Evolutionary conservation across 2,113 vertebrate species (phyloP).

Genomic region (Talpa occidentalis): DNA sequence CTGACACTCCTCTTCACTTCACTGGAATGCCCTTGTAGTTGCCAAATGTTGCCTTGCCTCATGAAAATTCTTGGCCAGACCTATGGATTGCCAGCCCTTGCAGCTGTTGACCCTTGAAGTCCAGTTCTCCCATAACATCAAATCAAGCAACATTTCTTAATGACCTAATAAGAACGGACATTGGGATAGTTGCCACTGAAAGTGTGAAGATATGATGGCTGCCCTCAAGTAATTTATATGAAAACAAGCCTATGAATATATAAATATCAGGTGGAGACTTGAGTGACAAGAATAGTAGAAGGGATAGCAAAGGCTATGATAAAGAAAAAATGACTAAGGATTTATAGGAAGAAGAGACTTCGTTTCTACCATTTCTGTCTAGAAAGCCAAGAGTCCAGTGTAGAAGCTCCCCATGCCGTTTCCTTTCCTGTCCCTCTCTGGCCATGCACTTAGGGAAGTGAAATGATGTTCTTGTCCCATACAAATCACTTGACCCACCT

Average conservation of each 20-base stretch:
- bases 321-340: background rate
- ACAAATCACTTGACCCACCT: background rate
- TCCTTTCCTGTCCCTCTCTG: background rate
- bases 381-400: background rate
- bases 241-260: background rate
- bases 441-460: background rate
- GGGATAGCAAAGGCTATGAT: background rate
- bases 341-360: background rate
- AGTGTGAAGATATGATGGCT: background rate
- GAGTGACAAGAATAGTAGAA: background rate
- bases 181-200: background rate
- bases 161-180: background rate
- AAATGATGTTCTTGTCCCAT: background rate
- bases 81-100: slow-evolving; percentile 66
- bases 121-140: slow-evolving; percentile 55
- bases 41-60: slow-evolving; percentile 73
- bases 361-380: background rate
- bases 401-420: background rate
- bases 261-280: background rate
- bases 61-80: slow-evolving; percentile 74
- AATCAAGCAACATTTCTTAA: slow-evolving; percentile 34
- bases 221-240: background rate
- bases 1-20: slow-evolving; percentile 57
- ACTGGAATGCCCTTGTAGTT: slow-evolving; percentile 63
- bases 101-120: slow-evolving; percentile 67